Percentiles rank a stretch among this genome's conserved stretches.
These are phyloP conservation scores for Eumacrocentrus americanus DNA, from an alignment of 2,888 invertebrate genomes.

Conservation along the genomic window DNA sequence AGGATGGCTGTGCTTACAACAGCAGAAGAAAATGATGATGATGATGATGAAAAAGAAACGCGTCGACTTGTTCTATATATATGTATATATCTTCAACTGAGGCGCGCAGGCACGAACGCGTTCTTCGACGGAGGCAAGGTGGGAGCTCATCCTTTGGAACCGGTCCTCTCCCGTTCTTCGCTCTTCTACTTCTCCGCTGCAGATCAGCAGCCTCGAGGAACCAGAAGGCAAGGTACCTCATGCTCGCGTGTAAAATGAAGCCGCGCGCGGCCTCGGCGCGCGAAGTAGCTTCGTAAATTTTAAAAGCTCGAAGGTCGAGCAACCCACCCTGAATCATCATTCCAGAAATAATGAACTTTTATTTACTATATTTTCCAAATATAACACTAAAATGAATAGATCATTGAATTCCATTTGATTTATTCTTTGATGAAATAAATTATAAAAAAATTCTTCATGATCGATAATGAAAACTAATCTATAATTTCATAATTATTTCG, in stretches of 20 bases:
- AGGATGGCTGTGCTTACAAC: slow-evolving; percentile 1
- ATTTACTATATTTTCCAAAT: no score
- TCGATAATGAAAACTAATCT: background rate
- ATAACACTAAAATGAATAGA: no score
- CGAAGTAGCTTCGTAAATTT: slow-evolving; percentile 32
- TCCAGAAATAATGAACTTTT: background rate
- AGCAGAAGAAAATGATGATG: slow-evolving; percentile 21
- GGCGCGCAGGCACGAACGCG: slow-evolving; percentile 22
- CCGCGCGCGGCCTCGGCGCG: slow-evolving; percentile 29
- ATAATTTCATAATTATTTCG: background rate
- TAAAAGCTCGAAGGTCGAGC: slow-evolving; percentile 25
- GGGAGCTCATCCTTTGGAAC: slow-evolving; percentile 59
- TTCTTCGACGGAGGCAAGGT: slow-evolving; percentile 43
- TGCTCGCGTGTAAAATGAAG: slow-evolving; percentile 22
- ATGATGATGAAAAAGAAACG: slow-evolving; percentile 25
- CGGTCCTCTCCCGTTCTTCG: slow-evolving; percentile 51
- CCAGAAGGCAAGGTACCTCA: slow-evolving; percentile 34
- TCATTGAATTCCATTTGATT: no score
- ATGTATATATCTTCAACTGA: slow-evolving; percentile 23
- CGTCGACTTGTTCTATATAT: slow-evolving; percentile 11
- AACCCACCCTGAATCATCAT: background rate
- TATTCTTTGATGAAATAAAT: no score
- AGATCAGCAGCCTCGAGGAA: slow-evolving; percentile 36
- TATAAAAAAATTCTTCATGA: no score
- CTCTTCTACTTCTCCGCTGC: slow-evolving; percentile 32